Percentiles rank a stretch among this genome's conserved stretches.
These are phyloP conservation scores for Sterrhoptilus dennistouni DNA, from an alignment of 2,113 vertebrate genomes.

Conservation along the genomic window DNA sequence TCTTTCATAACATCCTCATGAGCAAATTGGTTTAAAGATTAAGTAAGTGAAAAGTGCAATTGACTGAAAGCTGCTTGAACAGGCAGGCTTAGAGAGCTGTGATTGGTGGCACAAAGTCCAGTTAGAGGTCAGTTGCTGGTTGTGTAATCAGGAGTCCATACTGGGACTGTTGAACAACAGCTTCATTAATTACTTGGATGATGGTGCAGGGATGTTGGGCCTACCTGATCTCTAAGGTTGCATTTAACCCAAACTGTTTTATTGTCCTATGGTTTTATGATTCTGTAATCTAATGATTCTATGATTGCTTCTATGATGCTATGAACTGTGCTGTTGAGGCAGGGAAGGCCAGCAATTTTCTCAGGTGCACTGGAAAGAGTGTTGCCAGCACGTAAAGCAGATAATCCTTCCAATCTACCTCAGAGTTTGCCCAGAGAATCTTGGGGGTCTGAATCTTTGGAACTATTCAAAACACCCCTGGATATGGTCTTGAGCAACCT, in stretches of 20 bases:
- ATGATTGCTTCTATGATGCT: not conserved
- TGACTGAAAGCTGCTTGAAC: not conserved
- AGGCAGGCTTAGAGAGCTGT: not conserved
- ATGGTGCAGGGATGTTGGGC: not conserved
- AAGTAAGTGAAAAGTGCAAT: not conserved
- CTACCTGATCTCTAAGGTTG: too few relatives aligned
- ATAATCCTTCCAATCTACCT: not conserved
- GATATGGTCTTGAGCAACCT: not conserved
- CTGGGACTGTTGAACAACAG: not conserved
- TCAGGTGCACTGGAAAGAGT: not conserved
- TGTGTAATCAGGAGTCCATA: fast-evolving
- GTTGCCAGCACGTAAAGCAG: not conserved
- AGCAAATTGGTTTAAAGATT: not conserved
- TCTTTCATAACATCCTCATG: not conserved
- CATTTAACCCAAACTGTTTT: not conserved
- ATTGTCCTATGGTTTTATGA: not conserved
- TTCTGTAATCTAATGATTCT: not conserved
- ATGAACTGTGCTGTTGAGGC: not conserved
- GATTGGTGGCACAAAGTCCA: not conserved
- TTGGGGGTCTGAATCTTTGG: not conserved
- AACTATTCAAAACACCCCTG: not conserved
- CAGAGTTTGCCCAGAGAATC: not conserved
- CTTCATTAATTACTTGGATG: not conserved
- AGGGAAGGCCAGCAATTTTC: not conserved
- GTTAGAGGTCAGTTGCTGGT: not conserved